phyloP scores from a whole-genome alignment of 2,113 vertebrate species.

The Corvus hawaiiensis region DNA sequence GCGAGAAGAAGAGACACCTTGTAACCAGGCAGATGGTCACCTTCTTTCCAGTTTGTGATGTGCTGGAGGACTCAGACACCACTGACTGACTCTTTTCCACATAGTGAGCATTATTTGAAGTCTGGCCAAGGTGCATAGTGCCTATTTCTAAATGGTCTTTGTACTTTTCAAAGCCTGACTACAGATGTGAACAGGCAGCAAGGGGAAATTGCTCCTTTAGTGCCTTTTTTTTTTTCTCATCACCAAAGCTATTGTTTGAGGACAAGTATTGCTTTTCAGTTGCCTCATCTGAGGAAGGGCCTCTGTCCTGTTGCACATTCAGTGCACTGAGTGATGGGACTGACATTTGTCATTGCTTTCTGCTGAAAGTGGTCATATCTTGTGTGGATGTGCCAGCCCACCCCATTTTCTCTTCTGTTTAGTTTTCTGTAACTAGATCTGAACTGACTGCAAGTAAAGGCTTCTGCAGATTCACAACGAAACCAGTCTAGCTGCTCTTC shows the following conservation, averaged over 20 bases:
- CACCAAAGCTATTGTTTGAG: background rate
- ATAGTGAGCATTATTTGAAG: background rate
- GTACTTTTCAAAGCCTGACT: background rate
- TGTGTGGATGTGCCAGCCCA: background rate
- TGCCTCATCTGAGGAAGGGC: background rate
- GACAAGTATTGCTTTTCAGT: background rate
- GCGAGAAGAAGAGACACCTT: background rate
- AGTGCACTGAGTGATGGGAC: too few species aligned
- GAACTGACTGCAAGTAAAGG: background rate
- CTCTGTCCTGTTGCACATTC: background rate
- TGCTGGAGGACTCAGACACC: background rate
- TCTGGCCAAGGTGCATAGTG: background rate
- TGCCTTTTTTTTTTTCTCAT: background rate
- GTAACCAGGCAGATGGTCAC: background rate
- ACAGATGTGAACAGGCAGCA: background rate
- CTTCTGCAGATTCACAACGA: background rate
- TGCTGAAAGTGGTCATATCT: background rate
- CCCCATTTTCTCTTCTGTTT: background rate
- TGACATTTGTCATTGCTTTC: background rate
- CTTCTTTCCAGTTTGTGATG: background rate
- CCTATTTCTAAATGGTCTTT: background rate
- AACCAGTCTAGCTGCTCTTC: background rate
- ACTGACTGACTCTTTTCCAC: background rate
- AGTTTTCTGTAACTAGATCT: background rate
- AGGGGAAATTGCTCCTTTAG: background rate